Conservation (phyloP, 1,140 invertebrate species). For the Trichogramma pretiosum region DNA sequence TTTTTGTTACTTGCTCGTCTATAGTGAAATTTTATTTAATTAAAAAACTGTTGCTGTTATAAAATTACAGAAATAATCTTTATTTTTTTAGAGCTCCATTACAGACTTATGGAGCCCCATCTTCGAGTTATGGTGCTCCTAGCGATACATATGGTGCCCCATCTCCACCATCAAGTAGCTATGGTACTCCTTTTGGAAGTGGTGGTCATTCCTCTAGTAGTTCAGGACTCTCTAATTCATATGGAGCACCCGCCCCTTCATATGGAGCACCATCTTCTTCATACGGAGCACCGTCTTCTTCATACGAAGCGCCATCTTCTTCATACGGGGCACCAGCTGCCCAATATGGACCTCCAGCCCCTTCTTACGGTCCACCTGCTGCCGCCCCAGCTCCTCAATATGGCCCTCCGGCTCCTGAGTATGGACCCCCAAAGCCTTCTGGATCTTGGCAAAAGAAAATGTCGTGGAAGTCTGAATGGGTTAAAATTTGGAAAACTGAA, state of each 20-base stretch:
- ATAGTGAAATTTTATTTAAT: too few relatives aligned
- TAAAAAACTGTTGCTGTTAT: too few relatives aligned
- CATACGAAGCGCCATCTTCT: conserved; percentile 10
- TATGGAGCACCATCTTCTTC: conserved; percentile 8
- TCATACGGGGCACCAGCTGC: conserved; percentile 3
- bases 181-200: neutral
- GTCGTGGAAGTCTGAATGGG: conserved; percentile 44
- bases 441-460: conserved; percentile 51
- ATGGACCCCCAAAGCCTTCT: conserved; percentile 46
- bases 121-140: conserved; percentile 21
- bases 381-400: conserved; percentile 15
- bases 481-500: conserved; percentile 42
- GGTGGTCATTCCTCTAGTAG: neutral
- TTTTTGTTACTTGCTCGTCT: too few relatives aligned
- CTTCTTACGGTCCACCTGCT: conserved; percentile 29
- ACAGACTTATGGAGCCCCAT: conserved; percentile 10
- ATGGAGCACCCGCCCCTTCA: conserved; percentile 9
- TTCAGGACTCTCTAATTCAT: conserved; percentile 12
- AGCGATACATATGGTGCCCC: neutral
- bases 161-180: neutral
- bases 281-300: conserved; percentile 4
- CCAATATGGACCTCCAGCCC: conserved; percentile 14
- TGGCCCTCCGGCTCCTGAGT: conserved; percentile 16
- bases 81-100: conserved; percentile 16
- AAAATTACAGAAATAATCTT: too few relatives aligned